Percentiles rank a stretch among this genome's conserved stretches.
Conservation (phyloP, 2,888 invertebrate species). For the Drosophila lacicola region DNA sequence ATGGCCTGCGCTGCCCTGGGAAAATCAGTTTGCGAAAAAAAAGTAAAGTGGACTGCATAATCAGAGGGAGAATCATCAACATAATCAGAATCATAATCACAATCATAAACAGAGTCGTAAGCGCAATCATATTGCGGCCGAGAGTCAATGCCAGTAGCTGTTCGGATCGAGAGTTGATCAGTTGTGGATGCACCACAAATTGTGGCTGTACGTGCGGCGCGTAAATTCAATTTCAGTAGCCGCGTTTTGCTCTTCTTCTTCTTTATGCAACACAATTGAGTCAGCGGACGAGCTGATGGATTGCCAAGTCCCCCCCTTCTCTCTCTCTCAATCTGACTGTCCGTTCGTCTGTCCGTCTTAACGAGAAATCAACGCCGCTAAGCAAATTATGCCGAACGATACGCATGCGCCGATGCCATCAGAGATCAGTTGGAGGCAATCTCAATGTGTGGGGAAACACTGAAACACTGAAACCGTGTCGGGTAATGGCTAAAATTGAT, state of each 20-base stretch:
- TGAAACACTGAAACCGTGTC: conserved; percentile 37
- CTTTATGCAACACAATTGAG: conserved; percentile 41
- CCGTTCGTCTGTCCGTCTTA: conserved; percentile 46
- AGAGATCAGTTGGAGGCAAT: conserved; percentile 58
- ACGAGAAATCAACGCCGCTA: conserved; percentile 82
- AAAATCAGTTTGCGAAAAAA: conserved; percentile 49
- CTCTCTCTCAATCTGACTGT: too few species aligned
- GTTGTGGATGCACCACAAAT: conserved; percentile 80
- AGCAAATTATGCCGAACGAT: conserved; percentile 83
- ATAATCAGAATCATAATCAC: conserved; percentile 37
- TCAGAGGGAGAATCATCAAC: conserved; percentile 1
- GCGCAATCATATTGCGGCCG: conserved; percentile 53
- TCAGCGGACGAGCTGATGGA: conserved; percentile 43
- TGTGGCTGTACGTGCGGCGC: conserved; percentile 83
- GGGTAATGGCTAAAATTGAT: conserved; percentile 82
- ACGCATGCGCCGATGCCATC: conserved; percentile 78
- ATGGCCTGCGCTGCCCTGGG: conserved; percentile 54
- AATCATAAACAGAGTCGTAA: conserved; percentile 35
- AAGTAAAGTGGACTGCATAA: too few species aligned
- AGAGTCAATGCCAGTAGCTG: conserved; percentile 67
- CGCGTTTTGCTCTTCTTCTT: conserved; percentile 14
- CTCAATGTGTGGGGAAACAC: conserved; percentile 52
- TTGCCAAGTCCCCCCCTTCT: conserved; percentile 2
- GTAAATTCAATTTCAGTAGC: conserved; percentile 84
- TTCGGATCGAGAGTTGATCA: conserved; percentile 4